phyloP scores from a whole-genome alignment of 2,888 invertebrate species.

The Torymus texanus region DNA sequence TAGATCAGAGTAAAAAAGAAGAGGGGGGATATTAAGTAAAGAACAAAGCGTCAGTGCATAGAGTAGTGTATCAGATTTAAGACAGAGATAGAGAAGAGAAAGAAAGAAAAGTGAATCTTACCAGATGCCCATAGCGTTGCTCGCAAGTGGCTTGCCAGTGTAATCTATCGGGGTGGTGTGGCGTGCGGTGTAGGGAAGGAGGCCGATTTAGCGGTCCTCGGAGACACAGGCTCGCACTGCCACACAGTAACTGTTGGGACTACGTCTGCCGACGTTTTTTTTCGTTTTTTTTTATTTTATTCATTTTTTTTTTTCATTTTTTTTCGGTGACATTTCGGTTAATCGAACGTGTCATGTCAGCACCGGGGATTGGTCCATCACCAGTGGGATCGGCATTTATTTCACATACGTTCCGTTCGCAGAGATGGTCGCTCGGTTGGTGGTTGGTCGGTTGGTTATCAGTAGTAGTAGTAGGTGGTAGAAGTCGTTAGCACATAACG shows the following conservation, averaged over 20 bases:
- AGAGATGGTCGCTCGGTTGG: conserved; percentile 59
- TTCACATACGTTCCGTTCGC: conserved; percentile 17
- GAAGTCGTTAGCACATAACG: conserved; percentile 57
- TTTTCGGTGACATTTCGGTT: conserved; percentile 9
- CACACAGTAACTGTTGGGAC: conserved; percentile 75
- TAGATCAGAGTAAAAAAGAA: neutral
- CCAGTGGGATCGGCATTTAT: conserved; percentile 27
- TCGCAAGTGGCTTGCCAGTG: conserved; percentile 70
- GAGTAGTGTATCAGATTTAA: conserved; percentile 53
- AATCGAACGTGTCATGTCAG: conserved; percentile 26
- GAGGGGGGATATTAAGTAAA: conserved; percentile 9
- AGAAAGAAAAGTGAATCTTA: conserved; percentile 69
- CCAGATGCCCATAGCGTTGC: conserved; percentile 70
- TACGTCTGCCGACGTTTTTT: conserved; percentile 67
- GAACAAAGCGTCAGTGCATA: conserved; percentile 58
- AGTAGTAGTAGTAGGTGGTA: conserved; percentile 59
- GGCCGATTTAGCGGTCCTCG: conserved; percentile 75
- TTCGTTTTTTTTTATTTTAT: conserved; percentile 27
- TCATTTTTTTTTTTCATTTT: conserved; percentile 14
- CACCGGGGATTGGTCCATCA: conserved; percentile 45
- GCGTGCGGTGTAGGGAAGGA: conserved; percentile 74
- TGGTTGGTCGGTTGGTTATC: conserved; percentile 59
- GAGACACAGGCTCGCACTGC: conserved; percentile 75
- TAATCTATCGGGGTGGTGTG: conserved; percentile 74
- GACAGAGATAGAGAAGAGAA: conserved; percentile 34